phyloP scores from a whole-genome alignment of 2,797 vertebrate species.

The Steatocranus sp. region DNA sequence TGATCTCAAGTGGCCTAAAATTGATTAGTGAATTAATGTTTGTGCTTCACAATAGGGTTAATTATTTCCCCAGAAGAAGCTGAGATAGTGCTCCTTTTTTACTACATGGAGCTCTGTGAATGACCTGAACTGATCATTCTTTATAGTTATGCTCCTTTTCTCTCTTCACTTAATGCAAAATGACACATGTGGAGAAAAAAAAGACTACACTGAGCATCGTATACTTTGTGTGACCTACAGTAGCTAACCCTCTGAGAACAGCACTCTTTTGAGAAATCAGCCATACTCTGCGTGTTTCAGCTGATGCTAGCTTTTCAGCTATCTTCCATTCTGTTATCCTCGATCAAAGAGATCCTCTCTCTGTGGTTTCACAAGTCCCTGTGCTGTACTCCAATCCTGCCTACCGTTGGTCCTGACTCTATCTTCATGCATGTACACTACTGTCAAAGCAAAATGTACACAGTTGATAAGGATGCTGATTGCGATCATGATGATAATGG shows the following conservation, averaged over 20 bases:
- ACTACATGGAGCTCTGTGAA: neutral
- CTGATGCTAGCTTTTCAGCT: constrained; percentile 46
- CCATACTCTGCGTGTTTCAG: constrained; percentile 29
- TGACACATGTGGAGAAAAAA: neutral
- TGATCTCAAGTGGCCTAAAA: neutral
- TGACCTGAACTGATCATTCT: neutral
- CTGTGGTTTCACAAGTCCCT: neutral
- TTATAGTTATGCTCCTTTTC: neutral
- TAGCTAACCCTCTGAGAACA: constrained; percentile 7
- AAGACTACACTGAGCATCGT: neutral
- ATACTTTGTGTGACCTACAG: neutral
- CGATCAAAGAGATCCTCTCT: constrained; percentile 33
- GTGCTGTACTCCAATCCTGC: constrained; percentile 12
- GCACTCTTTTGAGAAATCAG: constrained; percentile 29
- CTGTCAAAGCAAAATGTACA: constrained; percentile 29
- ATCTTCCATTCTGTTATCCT: constrained; percentile 14
- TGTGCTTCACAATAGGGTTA: neutral
- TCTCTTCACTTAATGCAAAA: neutral
- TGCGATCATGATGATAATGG: constrained; percentile 40
- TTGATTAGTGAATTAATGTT: neutral
- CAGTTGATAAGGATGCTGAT: constrained; percentile 37
- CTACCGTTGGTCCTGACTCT: neutral
- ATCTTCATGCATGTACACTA: constrained; percentile 18
- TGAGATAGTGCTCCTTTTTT: neutral
- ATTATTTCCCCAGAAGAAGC: neutral